Percentiles rank a stretch among this genome's conserved stretches.
phyloP scores from a whole-genome alignment of 2,888 invertebrate genomes.

The Harmothoe impar region DNA sequence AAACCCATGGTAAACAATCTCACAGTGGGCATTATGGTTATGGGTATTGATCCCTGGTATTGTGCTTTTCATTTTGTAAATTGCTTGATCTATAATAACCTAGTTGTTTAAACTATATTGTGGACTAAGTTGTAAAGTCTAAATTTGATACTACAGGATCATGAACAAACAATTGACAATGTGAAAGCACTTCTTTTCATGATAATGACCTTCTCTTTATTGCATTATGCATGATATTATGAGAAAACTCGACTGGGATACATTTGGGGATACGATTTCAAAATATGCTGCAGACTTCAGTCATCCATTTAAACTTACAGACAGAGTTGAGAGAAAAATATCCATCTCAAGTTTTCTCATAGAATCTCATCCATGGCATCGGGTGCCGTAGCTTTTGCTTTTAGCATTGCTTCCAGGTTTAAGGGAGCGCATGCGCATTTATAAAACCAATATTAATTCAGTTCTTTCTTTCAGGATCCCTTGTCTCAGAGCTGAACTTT shows the following conservation, averaged over 20 bases:
- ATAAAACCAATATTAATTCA: not conserved
- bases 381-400: slow-evolving; percentile 14
- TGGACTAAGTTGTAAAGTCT: no score
- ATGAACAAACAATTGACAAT: not conserved
- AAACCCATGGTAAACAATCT: not conserved
- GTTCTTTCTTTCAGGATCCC: not conserved
- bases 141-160: no score
- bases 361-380: not conserved
- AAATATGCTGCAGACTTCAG: no score
- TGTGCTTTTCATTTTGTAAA: slow-evolving; percentile 4
- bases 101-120: no score
- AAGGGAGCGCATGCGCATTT: slow-evolving; percentile 25
- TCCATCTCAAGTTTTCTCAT: not conserved
- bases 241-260: not conserved
- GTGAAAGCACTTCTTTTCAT: not conserved
- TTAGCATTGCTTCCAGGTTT: slow-evolving; percentile 27
- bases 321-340: not conserved
- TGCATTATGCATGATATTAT: not conserved
- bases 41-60: not conserved
- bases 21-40: slow-evolving; percentile 1
- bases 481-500: not conserved
- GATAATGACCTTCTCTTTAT: not conserved
- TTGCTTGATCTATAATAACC: not conserved
- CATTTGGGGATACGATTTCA: no score
- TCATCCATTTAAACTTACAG: no score